A percentile compares a stretch with the other conserved stretches of the same genome.
Evolutionary conservation across 1,140 invertebrate genomes (phyloP).

Genomic region (Hirudo medicinalis): DNA sequence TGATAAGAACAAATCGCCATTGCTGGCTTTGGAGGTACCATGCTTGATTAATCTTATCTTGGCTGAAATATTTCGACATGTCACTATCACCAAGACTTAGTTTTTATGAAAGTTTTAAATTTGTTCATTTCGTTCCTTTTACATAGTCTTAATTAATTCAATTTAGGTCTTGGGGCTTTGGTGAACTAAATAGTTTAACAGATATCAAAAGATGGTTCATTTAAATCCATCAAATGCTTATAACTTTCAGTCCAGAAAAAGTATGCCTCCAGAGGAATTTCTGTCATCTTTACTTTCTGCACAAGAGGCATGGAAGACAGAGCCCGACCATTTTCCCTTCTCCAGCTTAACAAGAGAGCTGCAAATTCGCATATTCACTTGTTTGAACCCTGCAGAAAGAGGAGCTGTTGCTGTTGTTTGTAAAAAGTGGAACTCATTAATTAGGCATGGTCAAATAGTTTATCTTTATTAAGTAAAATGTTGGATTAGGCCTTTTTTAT

Average conservation of each 20-base stretch:
- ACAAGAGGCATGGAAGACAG: background rate
- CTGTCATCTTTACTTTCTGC: background rate
- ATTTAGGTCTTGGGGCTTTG: background rate
- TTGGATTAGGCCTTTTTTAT: background rate
- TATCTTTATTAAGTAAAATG: background rate
- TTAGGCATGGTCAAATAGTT: background rate
- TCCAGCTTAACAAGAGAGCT: conserved; percentile 31
- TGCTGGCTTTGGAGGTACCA: conserved; percentile 2
- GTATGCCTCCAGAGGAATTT: conserved; percentile 7
- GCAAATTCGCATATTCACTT: conserved; percentile 34
- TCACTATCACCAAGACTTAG: background rate
- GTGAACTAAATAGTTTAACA: too few relatives aligned
- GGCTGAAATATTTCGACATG: background rate
- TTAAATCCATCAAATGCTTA: too few relatives aligned
- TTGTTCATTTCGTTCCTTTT: background rate
- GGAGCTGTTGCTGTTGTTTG: conserved; percentile 30
- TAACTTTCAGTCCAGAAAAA: conserved; percentile 6
- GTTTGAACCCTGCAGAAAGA: conserved; percentile 30
- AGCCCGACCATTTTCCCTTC: conserved; percentile 30
- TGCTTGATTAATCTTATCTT: background rate
- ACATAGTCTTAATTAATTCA: background rate
- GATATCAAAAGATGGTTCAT: too few relatives aligned
- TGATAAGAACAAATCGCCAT: background rate
- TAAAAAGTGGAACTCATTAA: conserved; percentile 29
- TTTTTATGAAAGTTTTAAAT: background rate